These are phyloP conservation scores for Mayetiola destructor DNA, from an alignment of 2,888 invertebrate genomes.

Conservation along the genomic window DNA sequence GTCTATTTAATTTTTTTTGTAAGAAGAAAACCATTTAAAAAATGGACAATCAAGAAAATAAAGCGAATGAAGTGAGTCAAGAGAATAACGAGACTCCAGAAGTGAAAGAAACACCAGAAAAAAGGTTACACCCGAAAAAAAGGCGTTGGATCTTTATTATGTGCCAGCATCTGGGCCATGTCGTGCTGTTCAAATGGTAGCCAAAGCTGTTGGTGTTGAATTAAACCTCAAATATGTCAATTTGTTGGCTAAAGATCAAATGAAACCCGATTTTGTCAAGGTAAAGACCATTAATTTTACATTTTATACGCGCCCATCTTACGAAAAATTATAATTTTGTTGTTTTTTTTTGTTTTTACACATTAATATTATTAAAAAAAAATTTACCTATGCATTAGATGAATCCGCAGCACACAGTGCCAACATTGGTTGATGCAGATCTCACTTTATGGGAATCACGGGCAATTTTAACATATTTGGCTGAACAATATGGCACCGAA, in stretches of 20 bases:
- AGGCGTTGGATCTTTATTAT: constrained; percentile 47
- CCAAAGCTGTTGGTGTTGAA: constrained; percentile 49
- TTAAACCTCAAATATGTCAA: constrained; percentile 48
- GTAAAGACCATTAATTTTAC: constrained; percentile 27
- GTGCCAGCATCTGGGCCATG: constrained; percentile 50
- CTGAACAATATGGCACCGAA: constrained; percentile 64
- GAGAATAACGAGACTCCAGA: too few species aligned
- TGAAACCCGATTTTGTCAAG: constrained; percentile 55
- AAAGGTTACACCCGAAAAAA: too few species aligned
- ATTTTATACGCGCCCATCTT: too few species aligned
- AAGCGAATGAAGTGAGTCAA: too few species aligned
- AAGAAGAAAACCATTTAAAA: too few species aligned
- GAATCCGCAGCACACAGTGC: constrained; percentile 73
- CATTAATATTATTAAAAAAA: not conserved
- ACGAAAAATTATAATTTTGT: not conserved
- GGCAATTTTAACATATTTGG: constrained; percentile 66
- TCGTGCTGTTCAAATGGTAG: constrained; percentile 47
- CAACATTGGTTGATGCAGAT: constrained; percentile 70
- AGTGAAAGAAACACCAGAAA: too few species aligned
- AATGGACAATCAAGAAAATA: too few species aligned
- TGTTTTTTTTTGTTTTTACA: not conserved
- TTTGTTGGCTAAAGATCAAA: constrained; percentile 47
- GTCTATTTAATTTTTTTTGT: too few species aligned
- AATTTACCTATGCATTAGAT: too few species aligned
- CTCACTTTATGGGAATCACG: constrained; percentile 73